Percentiles rank a stretch among this genome's conserved stretches.
These are phyloP conservation scores for Agrochola macilenta DNA, from an alignment of 2,888 invertebrate genomes.

Conservation along the genomic window DNA sequence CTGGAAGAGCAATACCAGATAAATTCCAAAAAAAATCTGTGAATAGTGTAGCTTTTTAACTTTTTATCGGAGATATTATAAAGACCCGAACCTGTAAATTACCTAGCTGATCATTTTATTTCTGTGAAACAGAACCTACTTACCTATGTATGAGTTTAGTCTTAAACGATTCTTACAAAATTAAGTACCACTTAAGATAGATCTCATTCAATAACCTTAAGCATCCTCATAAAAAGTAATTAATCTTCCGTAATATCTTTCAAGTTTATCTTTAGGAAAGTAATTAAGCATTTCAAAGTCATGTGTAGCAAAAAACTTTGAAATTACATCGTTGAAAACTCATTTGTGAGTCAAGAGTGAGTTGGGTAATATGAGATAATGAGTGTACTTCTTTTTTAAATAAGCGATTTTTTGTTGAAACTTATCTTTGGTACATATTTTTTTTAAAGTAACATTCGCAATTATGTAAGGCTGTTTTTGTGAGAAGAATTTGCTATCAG, in stretches of 20 bases:
- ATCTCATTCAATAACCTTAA: not conserved
- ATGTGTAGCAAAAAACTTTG: conserved; percentile 50
- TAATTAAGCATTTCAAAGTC: conserved; percentile 54
- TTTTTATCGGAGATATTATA: no score
- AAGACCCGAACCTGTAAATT: no score
- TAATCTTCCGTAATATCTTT: conserved; percentile 28
- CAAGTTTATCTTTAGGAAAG: conserved; percentile 27
- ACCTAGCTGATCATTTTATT: no score
- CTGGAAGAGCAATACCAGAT: no score
- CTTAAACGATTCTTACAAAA: not conserved
- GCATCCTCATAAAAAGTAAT: conserved; percentile 16
- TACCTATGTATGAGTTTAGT: no score
- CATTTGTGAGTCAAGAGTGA: conserved; percentile 32
- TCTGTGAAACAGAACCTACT: no score
- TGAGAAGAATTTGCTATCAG: no score
- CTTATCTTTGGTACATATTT: not conserved
- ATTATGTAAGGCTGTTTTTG: not conserved
- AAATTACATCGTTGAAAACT: conserved; percentile 45
- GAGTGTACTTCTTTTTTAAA: not conserved
- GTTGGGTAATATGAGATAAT: conserved; percentile 14
- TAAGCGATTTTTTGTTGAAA: not conserved
- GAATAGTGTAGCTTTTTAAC: no score
- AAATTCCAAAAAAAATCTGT: no score
- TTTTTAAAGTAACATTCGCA: not conserved
- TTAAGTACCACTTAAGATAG: not conserved